phyloP scores from a whole-genome alignment of 2,113 vertebrate genomes.

The Brachypteracias leptosomus region DNA sequence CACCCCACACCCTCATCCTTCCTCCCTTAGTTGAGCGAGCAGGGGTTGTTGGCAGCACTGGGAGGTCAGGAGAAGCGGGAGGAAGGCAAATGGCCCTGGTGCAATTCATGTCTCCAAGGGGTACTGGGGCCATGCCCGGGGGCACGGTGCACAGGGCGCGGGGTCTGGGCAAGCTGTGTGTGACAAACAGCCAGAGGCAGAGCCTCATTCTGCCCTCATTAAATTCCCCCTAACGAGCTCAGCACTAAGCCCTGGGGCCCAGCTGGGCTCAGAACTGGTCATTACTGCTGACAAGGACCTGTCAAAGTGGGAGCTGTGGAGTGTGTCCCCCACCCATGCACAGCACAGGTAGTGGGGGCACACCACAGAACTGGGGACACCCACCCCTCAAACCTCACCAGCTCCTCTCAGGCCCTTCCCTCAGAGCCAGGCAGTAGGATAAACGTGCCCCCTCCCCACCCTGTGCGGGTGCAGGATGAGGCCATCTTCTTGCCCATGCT shows the following conservation, averaged over 20 bases:
- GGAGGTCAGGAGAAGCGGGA: not conserved
- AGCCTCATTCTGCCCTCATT: conserved; percentile 50
- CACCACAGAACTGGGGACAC: not conserved
- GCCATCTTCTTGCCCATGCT: accelerated
- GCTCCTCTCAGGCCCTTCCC: not conserved
- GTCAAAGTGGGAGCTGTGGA: not conserved
- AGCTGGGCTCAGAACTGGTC: conserved; percentile 6
- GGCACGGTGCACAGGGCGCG: accelerated
- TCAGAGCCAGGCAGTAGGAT: accelerated
- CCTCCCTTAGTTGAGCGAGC: not conserved
- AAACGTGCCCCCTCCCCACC: accelerated
- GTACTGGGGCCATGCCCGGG: not conserved
- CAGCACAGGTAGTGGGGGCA: not conserved
- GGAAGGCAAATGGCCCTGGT: accelerated
- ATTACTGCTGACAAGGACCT: conserved; percentile 45
- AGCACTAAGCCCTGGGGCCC: conserved; percentile 35
- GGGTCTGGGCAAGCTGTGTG: not conserved
- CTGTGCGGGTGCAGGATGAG: accelerated
- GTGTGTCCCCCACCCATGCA: too few relatives aligned
- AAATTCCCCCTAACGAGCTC: conserved; percentile 56
- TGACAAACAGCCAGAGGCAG: conserved; percentile 60
- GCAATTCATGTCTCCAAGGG: accelerated
- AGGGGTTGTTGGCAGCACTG: accelerated
- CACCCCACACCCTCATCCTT: not conserved
- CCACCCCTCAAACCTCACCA: not conserved